A percentile compares a stretch with the other conserved stretches of the same genome.
Conservation (phyloP, 2,888 invertebrate species). For the Synanthedon myopaeformis region DNA sequence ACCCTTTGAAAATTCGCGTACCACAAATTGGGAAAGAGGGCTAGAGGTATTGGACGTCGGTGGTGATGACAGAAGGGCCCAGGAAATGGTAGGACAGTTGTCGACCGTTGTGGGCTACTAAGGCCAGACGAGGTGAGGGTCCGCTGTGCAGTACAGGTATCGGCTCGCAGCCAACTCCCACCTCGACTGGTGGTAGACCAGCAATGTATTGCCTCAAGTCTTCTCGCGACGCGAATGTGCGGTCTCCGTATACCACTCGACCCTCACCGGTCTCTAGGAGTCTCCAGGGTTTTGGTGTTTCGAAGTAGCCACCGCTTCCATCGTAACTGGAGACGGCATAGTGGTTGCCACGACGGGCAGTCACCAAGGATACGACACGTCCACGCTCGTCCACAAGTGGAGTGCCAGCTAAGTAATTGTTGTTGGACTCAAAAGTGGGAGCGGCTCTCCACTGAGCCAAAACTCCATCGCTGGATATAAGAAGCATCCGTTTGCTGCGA, state of each 20-base stretch:
- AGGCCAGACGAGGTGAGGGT: slow-evolving; percentile 21
- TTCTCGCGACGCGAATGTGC: slow-evolving; percentile 31
- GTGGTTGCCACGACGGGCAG: slow-evolving; percentile 42
- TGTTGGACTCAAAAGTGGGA: slow-evolving; percentile 55
- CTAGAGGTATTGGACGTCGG: slow-evolving; percentile 40
- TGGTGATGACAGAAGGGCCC: slow-evolving; percentile 21
- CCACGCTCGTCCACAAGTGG: slow-evolving; percentile 43
- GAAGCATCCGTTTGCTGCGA: slow-evolving; percentile 46
- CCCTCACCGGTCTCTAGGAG: slow-evolving; percentile 19
- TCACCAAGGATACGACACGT: slow-evolving; percentile 44
- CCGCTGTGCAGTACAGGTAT: slow-evolving; percentile 25
- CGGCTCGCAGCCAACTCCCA: slow-evolving; percentile 9
- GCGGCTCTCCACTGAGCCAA: slow-evolving; percentile 58
- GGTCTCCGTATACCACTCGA: slow-evolving; percentile 32
- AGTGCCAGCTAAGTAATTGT: slow-evolving; percentile 42
- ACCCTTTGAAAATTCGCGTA: no score
- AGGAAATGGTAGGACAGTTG: slow-evolving; percentile 42
- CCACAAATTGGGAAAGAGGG: no score
- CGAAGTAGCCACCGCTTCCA: slow-evolving; percentile 62
- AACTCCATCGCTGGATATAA: slow-evolving; percentile 42
- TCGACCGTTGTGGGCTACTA: slow-evolving; percentile 29
- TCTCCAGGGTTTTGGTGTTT: slow-evolving; percentile 37
- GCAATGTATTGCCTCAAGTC: slow-evolving; percentile 24
- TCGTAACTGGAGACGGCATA: slow-evolving; percentile 55
- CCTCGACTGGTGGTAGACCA: slow-evolving; percentile 19